Percentiles rank a stretch among this genome's conserved stretches.
Evolutionary conservation across 1,140 invertebrate genomes (phyloP).

Genomic region (Drosophila paulistorum): DNA sequence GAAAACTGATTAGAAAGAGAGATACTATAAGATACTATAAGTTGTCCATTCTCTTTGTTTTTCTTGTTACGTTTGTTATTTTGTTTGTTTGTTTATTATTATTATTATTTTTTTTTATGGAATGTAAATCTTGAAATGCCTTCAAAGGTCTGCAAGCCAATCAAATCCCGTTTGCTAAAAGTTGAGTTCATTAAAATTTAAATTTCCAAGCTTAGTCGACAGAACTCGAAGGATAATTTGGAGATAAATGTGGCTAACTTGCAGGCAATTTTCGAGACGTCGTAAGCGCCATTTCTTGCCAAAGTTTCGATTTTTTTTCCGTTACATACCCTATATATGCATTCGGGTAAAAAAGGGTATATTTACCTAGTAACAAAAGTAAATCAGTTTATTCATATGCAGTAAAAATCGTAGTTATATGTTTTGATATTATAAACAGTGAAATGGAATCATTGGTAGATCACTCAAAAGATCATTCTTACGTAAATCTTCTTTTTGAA

Average conservation of each 20-base stretch:
- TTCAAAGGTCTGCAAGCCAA: conserved; percentile 20
- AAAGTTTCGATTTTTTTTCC: not conserved
- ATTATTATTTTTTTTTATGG: not conserved
- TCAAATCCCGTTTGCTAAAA: conserved; percentile 27
- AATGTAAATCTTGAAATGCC: conserved; percentile 27
- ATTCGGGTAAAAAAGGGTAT: not conserved
- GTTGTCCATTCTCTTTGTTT: not conserved
- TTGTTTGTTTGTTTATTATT: not conserved
- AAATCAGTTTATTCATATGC: no score
- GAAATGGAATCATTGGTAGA: no score
- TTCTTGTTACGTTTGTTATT: not conserved
- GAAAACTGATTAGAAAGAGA: not conserved
- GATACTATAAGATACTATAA: not conserved
- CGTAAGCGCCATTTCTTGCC: not conserved
- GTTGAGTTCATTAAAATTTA: conserved; percentile 60
- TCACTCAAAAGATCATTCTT: no score
- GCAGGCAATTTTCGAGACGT: conserved; percentile 36
- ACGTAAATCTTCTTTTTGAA: no score
- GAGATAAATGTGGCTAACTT: conserved; percentile 39
- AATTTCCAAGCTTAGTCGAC: conserved; percentile 42
- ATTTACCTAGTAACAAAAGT: no score
- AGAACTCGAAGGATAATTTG: conserved; percentile 44
- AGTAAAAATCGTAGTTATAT: no score
- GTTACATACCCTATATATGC: not conserved
- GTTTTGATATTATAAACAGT: no score